Evolutionary conservation across 1,140 invertebrate species (phyloP).

Genomic region (Meloidogyne hapla): DNA sequence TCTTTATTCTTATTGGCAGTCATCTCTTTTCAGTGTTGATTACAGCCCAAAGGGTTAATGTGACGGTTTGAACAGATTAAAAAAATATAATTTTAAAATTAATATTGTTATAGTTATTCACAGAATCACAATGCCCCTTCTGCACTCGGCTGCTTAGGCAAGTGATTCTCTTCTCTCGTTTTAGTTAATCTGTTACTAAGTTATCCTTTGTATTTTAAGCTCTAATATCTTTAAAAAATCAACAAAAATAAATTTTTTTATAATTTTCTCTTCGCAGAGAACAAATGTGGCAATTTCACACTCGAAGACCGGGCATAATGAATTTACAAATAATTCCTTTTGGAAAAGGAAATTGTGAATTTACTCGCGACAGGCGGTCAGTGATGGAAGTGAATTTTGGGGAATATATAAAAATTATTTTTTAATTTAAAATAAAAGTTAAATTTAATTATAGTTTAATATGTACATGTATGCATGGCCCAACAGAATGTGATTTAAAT

Average conservation of each 20-base stretch:
- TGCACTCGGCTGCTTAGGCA: slow-evolving; percentile 43
- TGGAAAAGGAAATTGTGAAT: slow-evolving; percentile 56
- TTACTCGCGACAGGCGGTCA: slow-evolving; percentile 39
- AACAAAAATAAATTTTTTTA: neutral
- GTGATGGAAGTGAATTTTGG: no score
- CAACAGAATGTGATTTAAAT: slow-evolving; percentile 53
- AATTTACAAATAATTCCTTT: slow-evolving; percentile 55
- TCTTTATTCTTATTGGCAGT: neutral
- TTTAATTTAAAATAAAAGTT: no score
- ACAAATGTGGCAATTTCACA: slow-evolving; percentile 54
- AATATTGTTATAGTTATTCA: slow-evolving; percentile 33
- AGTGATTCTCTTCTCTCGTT: neutral
- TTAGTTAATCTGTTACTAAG: no score
- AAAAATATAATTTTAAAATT: neutral
- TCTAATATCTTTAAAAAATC: neutral
- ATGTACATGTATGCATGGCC: slow-evolving; percentile 55
- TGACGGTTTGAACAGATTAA: slow-evolving; percentile 29
- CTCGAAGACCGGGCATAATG: slow-evolving; percentile 51
- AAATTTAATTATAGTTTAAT: slow-evolving; percentile 10
- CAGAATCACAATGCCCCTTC: slow-evolving; percentile 56
- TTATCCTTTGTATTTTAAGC: no score
- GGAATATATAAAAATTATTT: no score
- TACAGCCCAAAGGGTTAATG: slow-evolving; percentile 39
- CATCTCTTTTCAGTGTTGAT: neutral
- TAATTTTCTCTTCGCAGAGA: slow-evolving; percentile 29